Percentiles rank a stretch among this genome's conserved stretches.
These are phyloP conservation scores for Halocynthia aurantium DNA, from an alignment of 23 tunicate genomes.

Conservation along the genomic window DNA sequence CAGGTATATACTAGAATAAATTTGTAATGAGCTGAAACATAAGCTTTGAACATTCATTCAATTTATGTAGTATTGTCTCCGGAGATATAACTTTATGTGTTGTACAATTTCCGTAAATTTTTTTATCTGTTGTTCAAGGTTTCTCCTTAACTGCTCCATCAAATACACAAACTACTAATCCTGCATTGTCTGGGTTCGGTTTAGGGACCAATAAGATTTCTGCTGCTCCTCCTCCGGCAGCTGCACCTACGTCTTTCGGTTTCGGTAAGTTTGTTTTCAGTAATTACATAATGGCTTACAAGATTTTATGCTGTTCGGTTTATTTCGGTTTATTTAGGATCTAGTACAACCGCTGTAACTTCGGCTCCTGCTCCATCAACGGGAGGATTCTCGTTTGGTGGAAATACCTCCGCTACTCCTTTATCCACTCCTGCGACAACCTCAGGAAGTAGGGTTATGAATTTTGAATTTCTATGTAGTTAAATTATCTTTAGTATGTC, in stretches of 20 bases:
- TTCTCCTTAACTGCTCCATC: slow-evolving; percentile 7
- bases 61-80: too few species aligned
- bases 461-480: too few species aligned
- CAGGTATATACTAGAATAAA: too few species aligned
- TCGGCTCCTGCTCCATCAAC: slow-evolving; percentile 15
- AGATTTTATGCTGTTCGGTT: not conserved
- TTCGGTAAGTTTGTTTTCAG: not conserved
- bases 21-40: too few species aligned
- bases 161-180: not conserved
- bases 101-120: not conserved
- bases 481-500: too few species aligned
- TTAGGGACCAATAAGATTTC: not conserved
- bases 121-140: not conserved
- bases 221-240: not conserved
- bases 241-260: not conserved
- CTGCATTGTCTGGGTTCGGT: slow-evolving; percentile 2
- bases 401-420: slow-evolving; percentile 5
- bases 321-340: not conserved
- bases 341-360: slow-evolving; percentile 7
- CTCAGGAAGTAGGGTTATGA: too few species aligned
- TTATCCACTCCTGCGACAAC: too few species aligned
- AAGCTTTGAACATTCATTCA: too few species aligned
- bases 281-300: too few species aligned
- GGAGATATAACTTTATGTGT: too few species aligned
- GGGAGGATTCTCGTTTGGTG: slow-evolving; percentile 15